A percentile compares a stretch with the other conserved stretches of the same genome.
phyloP scores from a whole-genome alignment of 2,797 vertebrate species.

The Smutsia gigantea region DNA sequence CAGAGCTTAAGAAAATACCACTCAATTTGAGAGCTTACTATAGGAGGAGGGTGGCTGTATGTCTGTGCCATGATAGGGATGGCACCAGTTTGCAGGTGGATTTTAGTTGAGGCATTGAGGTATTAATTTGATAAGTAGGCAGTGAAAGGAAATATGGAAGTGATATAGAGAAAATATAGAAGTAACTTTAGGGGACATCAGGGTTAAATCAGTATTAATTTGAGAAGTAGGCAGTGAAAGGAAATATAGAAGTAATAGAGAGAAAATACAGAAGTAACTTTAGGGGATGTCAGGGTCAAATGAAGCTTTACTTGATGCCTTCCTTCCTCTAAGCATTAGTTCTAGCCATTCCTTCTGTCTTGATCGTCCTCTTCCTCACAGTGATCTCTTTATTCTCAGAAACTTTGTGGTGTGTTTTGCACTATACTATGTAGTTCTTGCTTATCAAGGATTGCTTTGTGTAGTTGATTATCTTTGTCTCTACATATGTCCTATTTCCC shows the following conservation, averaged over 20 bases:
- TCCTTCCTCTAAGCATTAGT: neutral
- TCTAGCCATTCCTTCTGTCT: neutral
- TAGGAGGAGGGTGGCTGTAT: neutral
- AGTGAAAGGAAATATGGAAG: neutral
- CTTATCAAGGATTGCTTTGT: neutral
- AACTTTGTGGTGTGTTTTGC: neutral
- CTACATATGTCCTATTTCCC: neutral
- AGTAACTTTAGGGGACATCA: neutral
- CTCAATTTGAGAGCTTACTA: neutral
- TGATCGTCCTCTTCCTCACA: neutral
- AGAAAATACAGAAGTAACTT: neutral
- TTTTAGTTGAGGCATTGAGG: neutral
- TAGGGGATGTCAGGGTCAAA: neutral
- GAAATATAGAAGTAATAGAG: neutral
- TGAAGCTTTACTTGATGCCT: neutral
- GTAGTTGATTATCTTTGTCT: constrained; percentile 28
- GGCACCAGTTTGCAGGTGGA: neutral
- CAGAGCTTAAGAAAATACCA: neutral
- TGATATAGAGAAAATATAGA: neutral
- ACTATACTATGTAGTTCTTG: neutral
- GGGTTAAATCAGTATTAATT: neutral
- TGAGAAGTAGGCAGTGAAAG: neutral
- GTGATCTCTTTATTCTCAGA: constrained; percentile 18
- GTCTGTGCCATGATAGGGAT: neutral
- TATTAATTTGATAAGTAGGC: constrained; percentile 5